phyloP scores from a whole-genome alignment of 2,113 vertebrate genomes.

The Psilopsiagon aymara region DNA sequence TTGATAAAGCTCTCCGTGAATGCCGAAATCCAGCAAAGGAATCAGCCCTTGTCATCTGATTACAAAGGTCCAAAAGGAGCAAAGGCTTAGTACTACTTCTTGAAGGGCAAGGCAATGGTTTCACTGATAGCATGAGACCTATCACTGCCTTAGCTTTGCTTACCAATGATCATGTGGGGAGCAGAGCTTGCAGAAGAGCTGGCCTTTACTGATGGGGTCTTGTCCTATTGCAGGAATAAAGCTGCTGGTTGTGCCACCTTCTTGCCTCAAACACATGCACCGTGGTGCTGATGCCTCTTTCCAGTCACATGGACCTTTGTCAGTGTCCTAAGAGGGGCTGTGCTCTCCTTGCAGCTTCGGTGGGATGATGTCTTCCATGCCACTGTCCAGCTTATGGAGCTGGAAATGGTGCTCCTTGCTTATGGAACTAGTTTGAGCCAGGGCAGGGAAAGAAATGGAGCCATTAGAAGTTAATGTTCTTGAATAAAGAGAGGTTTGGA shows the following conservation, averaged over 20 bases:
- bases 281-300: rapidly evolving
- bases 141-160: not conserved
- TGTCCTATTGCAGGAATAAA: not conserved
- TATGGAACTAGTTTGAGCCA: not conserved
- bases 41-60: not conserved
- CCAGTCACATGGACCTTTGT: not conserved
- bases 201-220: not conserved
- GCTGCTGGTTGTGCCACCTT: not conserved
- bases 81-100: not conserved
- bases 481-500: not conserved
- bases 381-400: not conserved
- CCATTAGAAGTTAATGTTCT: not conserved
- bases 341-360: not conserved
- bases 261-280: not conserved
- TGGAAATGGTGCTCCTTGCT: not conserved
- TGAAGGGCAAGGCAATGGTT: not conserved
- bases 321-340: rapidly evolving
- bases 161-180: not conserved
- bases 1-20: not conserved
- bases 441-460: not conserved
- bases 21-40: not conserved
- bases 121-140: not conserved
- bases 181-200: not conserved
- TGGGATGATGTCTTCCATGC: not conserved
- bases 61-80: not conserved